These are phyloP conservation scores for Pectinophora gossypiella DNA, from an alignment of 1,140 invertebrate genomes.

Conservation along the genomic window DNA sequence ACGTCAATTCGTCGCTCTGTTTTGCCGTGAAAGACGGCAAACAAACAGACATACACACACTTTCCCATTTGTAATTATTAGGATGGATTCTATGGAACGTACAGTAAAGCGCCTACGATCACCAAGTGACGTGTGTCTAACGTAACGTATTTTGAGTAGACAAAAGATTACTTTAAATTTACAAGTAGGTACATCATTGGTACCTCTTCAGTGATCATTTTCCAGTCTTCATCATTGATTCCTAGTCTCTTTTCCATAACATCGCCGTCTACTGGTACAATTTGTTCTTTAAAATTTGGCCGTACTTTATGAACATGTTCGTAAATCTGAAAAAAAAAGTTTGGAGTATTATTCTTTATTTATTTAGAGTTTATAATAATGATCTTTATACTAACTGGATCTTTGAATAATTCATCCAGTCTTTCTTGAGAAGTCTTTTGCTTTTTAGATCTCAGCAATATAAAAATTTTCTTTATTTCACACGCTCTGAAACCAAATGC, in stretches of 20 bases:
- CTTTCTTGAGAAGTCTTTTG: slow-evolving; percentile 9
- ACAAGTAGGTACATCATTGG: background rate
- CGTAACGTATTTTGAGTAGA: no score
- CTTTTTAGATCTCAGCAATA: slow-evolving; percentile 13
- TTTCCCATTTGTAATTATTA: no score
- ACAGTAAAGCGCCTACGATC: no score
- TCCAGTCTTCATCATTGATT: background rate
- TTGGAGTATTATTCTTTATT: background rate
- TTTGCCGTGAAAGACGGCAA: no score
- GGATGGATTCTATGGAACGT: no score
- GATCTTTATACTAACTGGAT: slow-evolving; percentile 9
- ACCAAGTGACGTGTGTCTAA: no score
- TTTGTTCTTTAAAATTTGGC: background rate
- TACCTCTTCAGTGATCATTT: background rate
- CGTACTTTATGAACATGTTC: background rate
- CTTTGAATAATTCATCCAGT: slow-evolving; percentile 9
- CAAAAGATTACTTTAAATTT: no score
- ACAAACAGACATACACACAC: no score
- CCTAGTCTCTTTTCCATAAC: background rate
- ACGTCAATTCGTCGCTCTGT: no score
- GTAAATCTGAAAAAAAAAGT: background rate
- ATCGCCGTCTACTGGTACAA: background rate
- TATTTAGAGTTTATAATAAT: no score
- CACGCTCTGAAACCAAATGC: slow-evolving; percentile 16
- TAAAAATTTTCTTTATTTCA: slow-evolving; percentile 12